A percentile compares a stretch with the other conserved stretches of the same genome.
Evolutionary conservation across 2,888 invertebrate species (phyloP).

Genomic region (Apodemia mormo): DNA sequence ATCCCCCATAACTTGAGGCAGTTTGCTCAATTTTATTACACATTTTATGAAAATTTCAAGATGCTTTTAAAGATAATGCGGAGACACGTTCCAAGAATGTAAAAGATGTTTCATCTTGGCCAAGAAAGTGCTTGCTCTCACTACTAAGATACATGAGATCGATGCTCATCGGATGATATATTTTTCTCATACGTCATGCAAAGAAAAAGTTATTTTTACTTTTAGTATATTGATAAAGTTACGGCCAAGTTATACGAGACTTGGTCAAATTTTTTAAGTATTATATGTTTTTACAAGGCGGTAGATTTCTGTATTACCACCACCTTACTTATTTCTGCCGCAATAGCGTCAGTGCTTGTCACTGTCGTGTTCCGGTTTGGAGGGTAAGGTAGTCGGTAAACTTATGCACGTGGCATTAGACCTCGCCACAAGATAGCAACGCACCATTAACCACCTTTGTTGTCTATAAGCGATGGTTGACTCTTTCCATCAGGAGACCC

Average conservation of each 20-base stretch:
- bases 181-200: background rate
- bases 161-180: background rate
- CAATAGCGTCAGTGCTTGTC: too few species aligned
- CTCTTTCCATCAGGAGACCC: too few species aligned
- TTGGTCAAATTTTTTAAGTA: too few species aligned
- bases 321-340: too few species aligned
- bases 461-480: too few species aligned
- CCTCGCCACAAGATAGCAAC: too few species aligned
- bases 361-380: too few species aligned
- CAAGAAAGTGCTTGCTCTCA: slow-evolving; percentile 4
- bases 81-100: slow-evolving; percentile 12
- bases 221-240: background rate
- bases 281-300: too few species aligned
- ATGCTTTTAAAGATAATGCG: slow-evolving; percentile 13
- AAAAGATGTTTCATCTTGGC: slow-evolving; percentile 11
- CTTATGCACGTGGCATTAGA: too few species aligned
- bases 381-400: too few species aligned
- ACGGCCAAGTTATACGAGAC: background rate
- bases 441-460: too few species aligned
- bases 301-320: too few species aligned
- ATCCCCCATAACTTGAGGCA: background rate
- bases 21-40: slow-evolving; percentile 7
- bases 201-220: background rate
- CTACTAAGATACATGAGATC: slow-evolving; percentile 3
- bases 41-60: slow-evolving; percentile 8